Evolutionary conservation across 2,888 invertebrate genomes (phyloP).

Genomic region (Diarsia rubi): DNA sequence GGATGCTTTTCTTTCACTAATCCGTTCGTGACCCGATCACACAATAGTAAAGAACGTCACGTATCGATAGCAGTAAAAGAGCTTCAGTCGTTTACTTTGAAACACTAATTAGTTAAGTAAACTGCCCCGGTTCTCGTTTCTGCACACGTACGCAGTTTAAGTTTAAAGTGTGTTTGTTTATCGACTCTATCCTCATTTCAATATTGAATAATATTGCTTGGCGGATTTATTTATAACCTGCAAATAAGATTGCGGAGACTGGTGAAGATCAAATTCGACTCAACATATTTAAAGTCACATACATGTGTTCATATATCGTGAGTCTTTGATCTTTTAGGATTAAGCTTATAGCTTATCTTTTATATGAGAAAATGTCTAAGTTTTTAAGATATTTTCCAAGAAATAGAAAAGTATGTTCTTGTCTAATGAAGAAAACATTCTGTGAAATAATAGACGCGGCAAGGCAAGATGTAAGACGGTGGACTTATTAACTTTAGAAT

Average conservation of each 20-base stretch:
- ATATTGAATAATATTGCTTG: conserved; percentile 42
- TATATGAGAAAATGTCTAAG: not conserved
- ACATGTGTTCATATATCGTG: not conserved
- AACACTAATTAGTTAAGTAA: conserved; percentile 71
- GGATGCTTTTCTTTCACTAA: conserved; percentile 30
- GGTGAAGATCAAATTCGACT: too few relatives aligned
- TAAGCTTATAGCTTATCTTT: not conserved
- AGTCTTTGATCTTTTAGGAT: not conserved
- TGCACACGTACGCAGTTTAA: conserved; percentile 65
- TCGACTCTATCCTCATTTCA: conserved; percentile 48
- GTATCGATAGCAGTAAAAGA: conserved; percentile 55
- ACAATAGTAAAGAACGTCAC: conserved; percentile 54
- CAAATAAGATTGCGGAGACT: not conserved
- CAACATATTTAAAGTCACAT: too few relatives aligned
- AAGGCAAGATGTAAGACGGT: too few relatives aligned
- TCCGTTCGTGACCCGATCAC: conserved; percentile 35
- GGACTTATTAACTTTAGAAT: conserved; percentile 28
- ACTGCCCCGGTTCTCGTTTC: conserved; percentile 58
- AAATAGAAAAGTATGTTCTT: not conserved
- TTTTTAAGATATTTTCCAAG: not conserved
- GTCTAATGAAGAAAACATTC: not conserved
- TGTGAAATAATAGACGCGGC: not conserved
- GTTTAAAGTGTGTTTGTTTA: conserved; percentile 65
- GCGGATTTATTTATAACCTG: conserved; percentile 10
- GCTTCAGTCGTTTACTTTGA: conserved; percentile 55